phyloP scores from a whole-genome alignment of 1,140 invertebrate genomes.

The Zaprionus africanus region DNA sequence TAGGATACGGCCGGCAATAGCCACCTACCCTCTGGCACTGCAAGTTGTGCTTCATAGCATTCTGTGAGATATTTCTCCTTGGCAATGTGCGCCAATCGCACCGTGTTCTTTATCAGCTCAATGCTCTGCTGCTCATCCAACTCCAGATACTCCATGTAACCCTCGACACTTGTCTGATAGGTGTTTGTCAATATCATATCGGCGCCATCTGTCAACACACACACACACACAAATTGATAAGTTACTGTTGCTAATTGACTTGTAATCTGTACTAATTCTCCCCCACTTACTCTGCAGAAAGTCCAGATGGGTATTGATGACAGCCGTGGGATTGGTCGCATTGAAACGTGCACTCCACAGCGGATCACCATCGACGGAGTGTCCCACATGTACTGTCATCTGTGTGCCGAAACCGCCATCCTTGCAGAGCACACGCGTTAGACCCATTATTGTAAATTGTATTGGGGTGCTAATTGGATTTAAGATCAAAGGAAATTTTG shows the following conservation, averaged over 20 bases:
- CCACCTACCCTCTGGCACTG: constrained; percentile 59
- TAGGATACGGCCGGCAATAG: background rate
- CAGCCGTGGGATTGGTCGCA: constrained; percentile 89
- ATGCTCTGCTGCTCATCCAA: constrained; percentile 88
- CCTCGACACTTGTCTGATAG: constrained; percentile 93
- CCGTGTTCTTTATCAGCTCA: constrained; percentile 89
- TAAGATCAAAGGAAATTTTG: background rate
- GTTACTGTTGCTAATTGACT: constrained; percentile 40
- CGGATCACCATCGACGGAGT: constrained; percentile 90
- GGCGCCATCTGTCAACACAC: constrained; percentile 88
- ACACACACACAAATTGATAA: constrained; percentile 22
- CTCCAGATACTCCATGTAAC: constrained; percentile 90
- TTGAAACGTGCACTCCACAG: constrained; percentile 93
- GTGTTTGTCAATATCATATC: constrained; percentile 94
- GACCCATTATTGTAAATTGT: constrained; percentile 52
- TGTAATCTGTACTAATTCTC: background rate
- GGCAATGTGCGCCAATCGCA: constrained; percentile 87
- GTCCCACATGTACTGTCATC: constrained; percentile 89
- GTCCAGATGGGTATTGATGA: constrained; percentile 91
- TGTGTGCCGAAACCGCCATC: constrained; percentile 93
- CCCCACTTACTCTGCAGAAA: constrained; percentile 86
- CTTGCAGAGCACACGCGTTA: constrained; percentile 83
- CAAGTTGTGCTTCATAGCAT: constrained; percentile 65
- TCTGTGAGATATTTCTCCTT: constrained; percentile 77
- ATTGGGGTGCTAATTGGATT: background rate